Conservation (phyloP, 1,140 invertebrate species). For the Melanaphis sacchari region DNA sequence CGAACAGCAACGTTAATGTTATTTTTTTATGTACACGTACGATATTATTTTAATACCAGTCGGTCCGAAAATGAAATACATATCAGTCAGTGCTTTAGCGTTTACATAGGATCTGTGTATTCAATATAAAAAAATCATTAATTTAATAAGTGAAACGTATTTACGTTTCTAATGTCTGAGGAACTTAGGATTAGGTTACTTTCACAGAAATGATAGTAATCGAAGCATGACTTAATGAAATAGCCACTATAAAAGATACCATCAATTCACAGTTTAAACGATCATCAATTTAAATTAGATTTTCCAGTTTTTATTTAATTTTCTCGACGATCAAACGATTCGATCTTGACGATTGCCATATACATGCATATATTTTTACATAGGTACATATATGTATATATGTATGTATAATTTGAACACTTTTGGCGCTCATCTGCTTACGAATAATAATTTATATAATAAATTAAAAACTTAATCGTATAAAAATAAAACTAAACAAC, state of each 20-base stretch:
- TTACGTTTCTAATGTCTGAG: conserved; percentile 42
- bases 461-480: neutral
- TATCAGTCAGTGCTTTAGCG: conserved; percentile 55
- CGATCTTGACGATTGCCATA: no score
- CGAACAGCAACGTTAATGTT: neutral
- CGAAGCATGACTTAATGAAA: conserved; percentile 52
- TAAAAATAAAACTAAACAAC: neutral
- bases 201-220: conserved; percentile 51
- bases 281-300: conserved; percentile 20
- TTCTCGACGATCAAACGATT: neutral
- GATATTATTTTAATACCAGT: neutral
- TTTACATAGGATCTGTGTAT: neutral
- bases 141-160: conserved; percentile 49
- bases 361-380: no score
- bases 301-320: conserved; percentile 36
- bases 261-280: neutral
- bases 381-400: neutral
- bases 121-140: conserved; percentile 34
- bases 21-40: neutral
- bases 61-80: neutral
- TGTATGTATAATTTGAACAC: neutral
- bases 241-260: neutral
- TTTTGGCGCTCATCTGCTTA: neutral
- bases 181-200: conserved; percentile 27
- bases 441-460: neutral